A percentile compares a stretch with the other conserved stretches of the same genome.
Evolutionary conservation across 2,797 vertebrate genomes (phyloP).

Genomic region (Jordanella pulchra): DNA sequence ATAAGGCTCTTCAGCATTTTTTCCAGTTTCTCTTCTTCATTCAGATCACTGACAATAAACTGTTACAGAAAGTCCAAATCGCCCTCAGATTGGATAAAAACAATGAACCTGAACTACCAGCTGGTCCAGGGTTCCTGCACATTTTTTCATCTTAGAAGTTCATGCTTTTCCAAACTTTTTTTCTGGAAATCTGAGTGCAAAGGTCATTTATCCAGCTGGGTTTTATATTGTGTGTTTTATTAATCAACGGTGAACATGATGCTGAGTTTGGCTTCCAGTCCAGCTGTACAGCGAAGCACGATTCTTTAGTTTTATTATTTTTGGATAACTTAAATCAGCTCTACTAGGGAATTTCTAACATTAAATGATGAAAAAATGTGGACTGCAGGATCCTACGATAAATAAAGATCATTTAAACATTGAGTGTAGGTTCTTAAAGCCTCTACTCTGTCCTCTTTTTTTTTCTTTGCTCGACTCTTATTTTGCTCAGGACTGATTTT

Average conservation of each 20-base stretch:
- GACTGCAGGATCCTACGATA: not conserved
- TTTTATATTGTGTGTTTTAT: not conserved
- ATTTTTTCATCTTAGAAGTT: not conserved
- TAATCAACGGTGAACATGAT: not conserved
- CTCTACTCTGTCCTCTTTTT: not conserved
- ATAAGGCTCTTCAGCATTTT: not conserved
- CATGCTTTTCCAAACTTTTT: not conserved
- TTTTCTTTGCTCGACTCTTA: too few relatives aligned
- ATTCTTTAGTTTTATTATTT: not conserved
- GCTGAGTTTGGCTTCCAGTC: not conserved
- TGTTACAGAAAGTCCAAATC: not conserved
- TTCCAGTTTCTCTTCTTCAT: slow-evolving; percentile 3
- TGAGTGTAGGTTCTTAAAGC: not conserved
- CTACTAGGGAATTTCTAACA: not conserved
- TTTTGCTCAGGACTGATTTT: too few relatives aligned
- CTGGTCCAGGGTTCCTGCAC: not conserved
- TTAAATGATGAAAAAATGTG: not conserved
- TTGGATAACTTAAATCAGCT: not conserved
- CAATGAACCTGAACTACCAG: not conserved
- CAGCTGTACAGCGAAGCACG: not conserved
- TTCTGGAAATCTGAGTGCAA: not conserved
- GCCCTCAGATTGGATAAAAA: not conserved
- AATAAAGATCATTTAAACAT: not conserved
- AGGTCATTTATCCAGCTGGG: not conserved
- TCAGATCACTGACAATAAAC: not conserved